Evolutionary conservation across 2,797 vertebrate species (phyloP), one percentile per base, ranked within the genome.

Genomic region (Phoxinus dragarum): DNA sequence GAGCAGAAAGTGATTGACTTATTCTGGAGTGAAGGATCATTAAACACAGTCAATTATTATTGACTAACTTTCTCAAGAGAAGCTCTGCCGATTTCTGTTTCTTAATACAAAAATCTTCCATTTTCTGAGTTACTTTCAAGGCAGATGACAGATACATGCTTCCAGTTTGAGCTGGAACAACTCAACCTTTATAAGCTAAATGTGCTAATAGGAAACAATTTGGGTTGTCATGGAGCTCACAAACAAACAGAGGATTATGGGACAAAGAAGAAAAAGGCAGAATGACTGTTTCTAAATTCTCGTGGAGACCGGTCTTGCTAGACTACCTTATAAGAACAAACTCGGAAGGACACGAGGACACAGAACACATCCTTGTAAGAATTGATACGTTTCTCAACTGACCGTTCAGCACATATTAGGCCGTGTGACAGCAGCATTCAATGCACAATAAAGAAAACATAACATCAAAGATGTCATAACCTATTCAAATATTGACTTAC

Each of bases 151-250:
- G 14, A 38, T 31, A 14, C 42, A 67, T 54, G n/a, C 16, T 76
- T 84, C 23, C 47, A 56, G 64, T 69, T 69, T 54, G 44, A 84
- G 47, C 36, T 84, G 59, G 40, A 75, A 83, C 81, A 83, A 83
- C 3, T 3, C 6, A 27, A 36, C 34, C 59, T 76, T 84, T 84
- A 59, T 66, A 10, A 34, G 34, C 23, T 38, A 54, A 78, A 38
- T 34, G 36, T 42, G 47, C 49, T 56, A 84, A 59, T 44, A 69
- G 82, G 38, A 78, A 77, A 69, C 64, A 8, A 6, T 59, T 11
- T 21, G 42, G 64, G 61, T 77, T 34, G 64, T 77, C 82, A 78
- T 77, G 66, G 74, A 77, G 82, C 19, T 34, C 64, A 77, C 64
- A 77, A 76, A 67, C 36, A 84, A 79, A 79, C 69, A 38, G 31